Conservation (phyloP, 2,888 invertebrate genomes). For the Tigriopus californicus region DNA sequence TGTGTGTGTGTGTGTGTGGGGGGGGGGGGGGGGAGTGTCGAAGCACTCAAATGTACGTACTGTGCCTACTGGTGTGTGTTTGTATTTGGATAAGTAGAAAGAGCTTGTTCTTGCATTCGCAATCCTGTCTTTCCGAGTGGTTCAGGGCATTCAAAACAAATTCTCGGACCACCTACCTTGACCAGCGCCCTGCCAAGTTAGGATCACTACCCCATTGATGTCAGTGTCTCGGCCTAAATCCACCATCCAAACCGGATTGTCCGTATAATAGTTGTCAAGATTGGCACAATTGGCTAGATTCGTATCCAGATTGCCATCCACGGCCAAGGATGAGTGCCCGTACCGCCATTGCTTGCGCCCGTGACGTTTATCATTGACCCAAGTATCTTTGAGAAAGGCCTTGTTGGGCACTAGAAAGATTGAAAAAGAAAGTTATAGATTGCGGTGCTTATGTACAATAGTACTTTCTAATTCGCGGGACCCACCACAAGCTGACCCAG, state of each 20-base stretch:
- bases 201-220: conserved; percentile 31
- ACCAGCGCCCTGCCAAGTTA: conserved; percentile 33
- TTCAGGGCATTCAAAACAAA: too few relatives aligned
- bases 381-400: conserved; percentile 32
- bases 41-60: too few relatives aligned
- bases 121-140: too few relatives aligned
- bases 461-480: too few relatives aligned
- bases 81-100: too few relatives aligned
- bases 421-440: neutral
- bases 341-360: conserved; percentile 28
- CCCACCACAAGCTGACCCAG: conserved; percentile 33
- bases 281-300: conserved; percentile 31
- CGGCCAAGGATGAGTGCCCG: conserved; percentile 28
- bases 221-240: conserved; percentile 29
- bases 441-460: too few relatives aligned
- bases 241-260: conserved; percentile 34
- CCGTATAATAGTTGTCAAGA: conserved; percentile 34
- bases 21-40: too few relatives aligned
- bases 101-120: too few relatives aligned
- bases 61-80: too few relatives aligned
- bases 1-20: too few relatives aligned
- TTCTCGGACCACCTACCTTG: conserved; percentile 23
- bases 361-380: conserved; percentile 34
- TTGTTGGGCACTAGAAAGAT: conserved; percentile 32
- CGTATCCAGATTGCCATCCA: conserved; percentile 31